These are phyloP conservation scores for Euleptes europaea DNA, from an alignment of 2,113 vertebrate species.

Conservation along the genomic window DNA sequence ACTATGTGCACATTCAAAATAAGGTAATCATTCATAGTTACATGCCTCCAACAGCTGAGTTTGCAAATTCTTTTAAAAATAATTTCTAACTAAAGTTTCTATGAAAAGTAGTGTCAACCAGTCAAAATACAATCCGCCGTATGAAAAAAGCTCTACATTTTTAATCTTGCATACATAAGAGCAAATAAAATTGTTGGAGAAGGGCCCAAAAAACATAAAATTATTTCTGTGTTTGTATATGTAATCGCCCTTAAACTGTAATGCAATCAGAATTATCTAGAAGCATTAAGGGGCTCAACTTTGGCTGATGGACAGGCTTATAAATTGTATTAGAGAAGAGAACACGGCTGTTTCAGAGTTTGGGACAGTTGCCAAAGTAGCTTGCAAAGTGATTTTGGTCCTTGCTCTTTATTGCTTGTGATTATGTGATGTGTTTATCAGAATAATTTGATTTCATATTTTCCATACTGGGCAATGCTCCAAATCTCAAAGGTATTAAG, in stretches of 20 bases:
- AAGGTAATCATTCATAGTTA: background rate
- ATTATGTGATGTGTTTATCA: conserved; percentile 17
- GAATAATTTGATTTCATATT: conserved; percentile 41
- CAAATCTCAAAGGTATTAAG: conserved; percentile 33
- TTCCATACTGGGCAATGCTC: conserved; percentile 14
- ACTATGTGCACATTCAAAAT: background rate
- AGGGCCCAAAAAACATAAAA: background rate
- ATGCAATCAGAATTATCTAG: background rate
- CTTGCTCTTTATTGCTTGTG: conserved; percentile 20
- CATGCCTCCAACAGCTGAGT: background rate
- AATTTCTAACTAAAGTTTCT: background rate
- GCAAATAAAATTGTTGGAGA: background rate
- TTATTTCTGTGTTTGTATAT: background rate
- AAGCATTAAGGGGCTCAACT: conserved; percentile 18
- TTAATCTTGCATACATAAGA: background rate
- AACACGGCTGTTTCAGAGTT: background rate
- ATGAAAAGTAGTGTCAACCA: background rate
- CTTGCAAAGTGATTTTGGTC: conserved; percentile 24
- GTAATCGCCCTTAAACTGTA: conserved; percentile 8
- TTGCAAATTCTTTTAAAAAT: background rate
- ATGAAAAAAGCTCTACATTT: background rate
- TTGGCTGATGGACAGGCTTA: conserved; percentile 24
- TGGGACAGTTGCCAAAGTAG: conserved; percentile 7
- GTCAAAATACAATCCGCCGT: background rate
- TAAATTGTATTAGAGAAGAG: conserved; percentile 5